phyloP scores from a whole-genome alignment of 2,888 invertebrate genomes.

The Junonia oenone region DNA sequence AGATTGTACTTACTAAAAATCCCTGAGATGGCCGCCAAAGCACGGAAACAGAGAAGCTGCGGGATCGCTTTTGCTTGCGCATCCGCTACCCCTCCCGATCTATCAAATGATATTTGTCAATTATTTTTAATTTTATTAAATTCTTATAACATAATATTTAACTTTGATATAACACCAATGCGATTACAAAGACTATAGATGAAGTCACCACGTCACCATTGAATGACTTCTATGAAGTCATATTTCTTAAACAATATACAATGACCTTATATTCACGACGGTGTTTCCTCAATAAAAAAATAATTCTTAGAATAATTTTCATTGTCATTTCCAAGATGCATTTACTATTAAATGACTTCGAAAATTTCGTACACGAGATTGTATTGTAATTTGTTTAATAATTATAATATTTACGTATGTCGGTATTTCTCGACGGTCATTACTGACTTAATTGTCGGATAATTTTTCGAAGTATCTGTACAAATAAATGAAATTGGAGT shows the following conservation, averaged over 20 bases:
- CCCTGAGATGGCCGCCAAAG: too few relatives aligned
- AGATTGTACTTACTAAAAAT: too few relatives aligned
- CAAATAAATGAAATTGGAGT: too few relatives aligned
- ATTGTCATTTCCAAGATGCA: slow-evolving; percentile 12
- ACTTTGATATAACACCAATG: too few relatives aligned
- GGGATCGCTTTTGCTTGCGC: too few relatives aligned
- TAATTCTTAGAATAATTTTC: slow-evolving; percentile 16
- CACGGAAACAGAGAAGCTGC: too few relatives aligned
- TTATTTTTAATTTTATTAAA: too few relatives aligned
- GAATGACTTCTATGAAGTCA: neutral
- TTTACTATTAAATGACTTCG: slow-evolving; percentile 15
- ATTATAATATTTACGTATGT: slow-evolving; percentile 36
- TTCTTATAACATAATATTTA: too few relatives aligned
- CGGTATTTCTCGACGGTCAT: slow-evolving; percentile 25
- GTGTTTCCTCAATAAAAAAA: neutral
- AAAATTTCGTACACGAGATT: slow-evolving; percentile 29
- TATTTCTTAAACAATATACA: neutral
- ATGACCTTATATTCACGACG: neutral
- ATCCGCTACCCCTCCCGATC: too few relatives aligned
- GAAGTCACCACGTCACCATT: neutral
- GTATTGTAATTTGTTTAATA: slow-evolving; percentile 36
- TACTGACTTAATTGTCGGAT: slow-evolving; percentile 32
- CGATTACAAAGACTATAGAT: too few relatives aligned
- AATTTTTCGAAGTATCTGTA: slow-evolving; percentile 32
- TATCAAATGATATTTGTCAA: too few relatives aligned